Evolutionary conservation across 2,888 invertebrate species (phyloP), one percentile per base, ranked within the genome.

Genomic region (Lordiphosa andalusiaca): DNA sequence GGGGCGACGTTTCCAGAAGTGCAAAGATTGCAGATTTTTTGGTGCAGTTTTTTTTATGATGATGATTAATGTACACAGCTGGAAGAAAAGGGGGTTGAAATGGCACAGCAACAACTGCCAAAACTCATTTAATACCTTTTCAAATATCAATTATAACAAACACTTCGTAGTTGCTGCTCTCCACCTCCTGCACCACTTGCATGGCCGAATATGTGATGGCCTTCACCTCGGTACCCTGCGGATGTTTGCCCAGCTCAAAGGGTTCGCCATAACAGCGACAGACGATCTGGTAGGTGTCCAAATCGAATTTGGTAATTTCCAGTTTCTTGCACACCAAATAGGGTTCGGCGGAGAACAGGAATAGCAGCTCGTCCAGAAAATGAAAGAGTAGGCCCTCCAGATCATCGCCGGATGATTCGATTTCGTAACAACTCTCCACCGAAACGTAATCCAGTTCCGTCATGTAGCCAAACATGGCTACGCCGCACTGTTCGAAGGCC

Each of bases 141-240:
- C 68, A 98, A 90, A 99, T 98, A 91, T 99, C 99, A 89, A 99
- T 95, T 89, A 99, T 99, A 80, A 99, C 98, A 93, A 96, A 99
- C 42, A 98, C 91, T 92, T 99, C 97, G 90, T 92, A 93, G 83
- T 92, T 92, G 69, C 92, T 92, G 78, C 93, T 92, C 73, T 94
- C 91, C 40, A 93, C 92, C 73, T 92, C 91, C 83, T 94, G 93
- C 71, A 97, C 91, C 69, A 96, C 93, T 91, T 99, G 98, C 99
- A 99, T 99, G 53, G 98, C 97, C 6, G 99, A 98, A 90, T 99
- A 99, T 4, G 99, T 99, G 71, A 99, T 99, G 33, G 99, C 99
- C 90, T 99, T 99, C 2, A 99, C 97, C 91, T 99, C 99, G 2
- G 97, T 95, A 10, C 98, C 99, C 90, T 98, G 99, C 0, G 98